Evolutionary conservation across 2,888 invertebrate species (phyloP), one percentile per base, ranked within the genome.

Genomic region (Lasioglossum marginatum): DNA sequence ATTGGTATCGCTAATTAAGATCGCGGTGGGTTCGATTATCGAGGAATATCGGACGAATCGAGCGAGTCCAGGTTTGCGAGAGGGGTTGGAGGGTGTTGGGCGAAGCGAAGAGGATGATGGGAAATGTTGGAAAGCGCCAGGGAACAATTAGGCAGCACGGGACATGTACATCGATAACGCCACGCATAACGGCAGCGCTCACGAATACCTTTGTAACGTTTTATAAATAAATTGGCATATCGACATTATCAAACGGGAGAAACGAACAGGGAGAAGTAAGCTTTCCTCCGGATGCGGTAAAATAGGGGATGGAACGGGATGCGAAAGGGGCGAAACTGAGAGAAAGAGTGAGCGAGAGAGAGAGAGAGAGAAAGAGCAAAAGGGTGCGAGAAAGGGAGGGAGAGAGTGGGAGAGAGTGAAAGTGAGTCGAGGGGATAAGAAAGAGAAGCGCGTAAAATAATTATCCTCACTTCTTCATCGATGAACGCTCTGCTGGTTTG

Each of bases 401-500:
- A 45, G 60, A 71, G 52, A 40, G 68, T 60, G 27, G 57, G 57
- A 45, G 43, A 63, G 40, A 34, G 60, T 31, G 68, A 73, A 37
- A 76, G 60, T 57, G 70, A 78, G 40, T 79, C 48, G 63, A 43
- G 77, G 60, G 71, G 77, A 70, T 86, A 83, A 85, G 86, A 83
- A 85, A 86, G 85, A 87, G 90, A 88, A 91, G 88, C 82, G 88
- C 90, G 85, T 87, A 91, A 93, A 68, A 92, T 93, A 93, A 93
- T 93, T 93, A 93, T 94, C 93, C 91, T 93, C 93, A 91, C 90
- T 90, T 91, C 91, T 91, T 91, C 91, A 94, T 93, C 92, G 92
- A 94, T 93, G 91, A 91, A 94, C 89, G 94, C 94, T 94, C 94
- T 94, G 94, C 94, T 94, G 94, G 94, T 93, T 94, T 94, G 93